phyloP scores from a whole-genome alignment of 2,888 invertebrate genomes.

The Camponotus fellah region DNA sequence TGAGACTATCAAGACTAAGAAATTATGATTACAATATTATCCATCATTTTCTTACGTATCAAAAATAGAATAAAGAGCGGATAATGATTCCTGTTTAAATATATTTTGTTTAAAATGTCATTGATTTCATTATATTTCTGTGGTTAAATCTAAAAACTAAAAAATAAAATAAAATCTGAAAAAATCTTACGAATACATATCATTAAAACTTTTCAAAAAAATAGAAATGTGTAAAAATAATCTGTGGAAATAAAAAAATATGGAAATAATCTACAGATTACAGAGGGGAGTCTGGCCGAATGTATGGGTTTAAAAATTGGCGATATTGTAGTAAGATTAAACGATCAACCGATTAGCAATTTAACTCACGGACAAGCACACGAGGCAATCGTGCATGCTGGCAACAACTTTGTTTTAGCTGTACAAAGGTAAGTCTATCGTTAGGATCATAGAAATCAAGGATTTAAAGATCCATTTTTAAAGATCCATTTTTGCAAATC shows the following conservation, averaged over 20 bases:
- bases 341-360: conserved; percentile 89
- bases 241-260: background rate
- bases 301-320: conserved; percentile 93
- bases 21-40: conserved; percentile 12
- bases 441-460: background rate
- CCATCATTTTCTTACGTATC: background rate
- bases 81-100: background rate
- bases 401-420: conserved; percentile 91
- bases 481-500: background rate
- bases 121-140: background rate
- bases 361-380: conserved; percentile 93
- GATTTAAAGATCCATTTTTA: background rate
- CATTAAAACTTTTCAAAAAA: background rate
- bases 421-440: conserved; percentile 89
- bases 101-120: background rate
- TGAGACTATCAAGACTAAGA: background rate
- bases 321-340: conserved; percentile 94
- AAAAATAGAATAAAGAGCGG: background rate
- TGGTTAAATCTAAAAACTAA: background rate
- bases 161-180: conserved; percentile 8
- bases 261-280: conserved; percentile 88
- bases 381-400: conserved; percentile 90
- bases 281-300: conserved; percentile 93
- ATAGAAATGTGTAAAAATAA: no score
- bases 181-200: background rate